These are phyloP conservation scores for Rhinichthys klamathensis DNA, from an alignment of 2,113 vertebrate genomes.

Conservation along the genomic window DNA sequence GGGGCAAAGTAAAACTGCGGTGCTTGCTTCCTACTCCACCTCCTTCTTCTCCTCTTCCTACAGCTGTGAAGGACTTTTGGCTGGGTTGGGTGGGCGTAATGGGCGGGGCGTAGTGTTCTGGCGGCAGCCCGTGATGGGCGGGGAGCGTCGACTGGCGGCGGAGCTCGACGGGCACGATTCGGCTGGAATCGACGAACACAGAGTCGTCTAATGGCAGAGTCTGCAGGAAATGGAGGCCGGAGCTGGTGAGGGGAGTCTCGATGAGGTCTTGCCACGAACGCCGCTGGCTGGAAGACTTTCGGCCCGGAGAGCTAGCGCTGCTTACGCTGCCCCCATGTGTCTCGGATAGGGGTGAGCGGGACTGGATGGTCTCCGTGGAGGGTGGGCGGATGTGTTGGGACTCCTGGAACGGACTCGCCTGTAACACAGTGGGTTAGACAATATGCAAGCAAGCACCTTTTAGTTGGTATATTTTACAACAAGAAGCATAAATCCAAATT, in stretches of 20 bases:
- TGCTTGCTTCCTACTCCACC: constrained; percentile 81
- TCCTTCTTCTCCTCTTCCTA: constrained; percentile 75
- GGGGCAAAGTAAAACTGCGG: constrained; percentile 94
- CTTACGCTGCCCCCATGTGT: constrained; percentile 75
- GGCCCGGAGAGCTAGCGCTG: constrained; percentile 80
- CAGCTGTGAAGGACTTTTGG: constrained; percentile 61
- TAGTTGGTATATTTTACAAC: neutral
- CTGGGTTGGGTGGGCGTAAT: constrained; percentile 64
- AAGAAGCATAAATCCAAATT: constrained; percentile 2
- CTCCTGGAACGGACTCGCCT: constrained; percentile 94
- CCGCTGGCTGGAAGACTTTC: constrained; percentile 86
- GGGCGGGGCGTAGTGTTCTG: constrained; percentile 87
- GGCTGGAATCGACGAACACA: constrained; percentile 79
- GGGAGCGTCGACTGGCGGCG: constrained; percentile 93
- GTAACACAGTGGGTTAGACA: constrained; percentile 38
- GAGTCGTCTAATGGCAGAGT: constrained; percentile 90
- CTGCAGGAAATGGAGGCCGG: constrained; percentile 94
- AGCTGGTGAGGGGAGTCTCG: constrained; percentile 87
- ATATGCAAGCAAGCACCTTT: neutral
- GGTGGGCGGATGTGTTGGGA: constrained; percentile 91
- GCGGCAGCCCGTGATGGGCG: constrained; percentile 88
- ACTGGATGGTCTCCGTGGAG: constrained; percentile 95
- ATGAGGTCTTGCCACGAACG: constrained; percentile 98
- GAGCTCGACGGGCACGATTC: constrained; percentile 85
- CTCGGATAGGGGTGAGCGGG: constrained; percentile 88